Base-by-base conservation (phyloP, 2,797 vertebrate species). In the Nannoperca australis region DNA sequence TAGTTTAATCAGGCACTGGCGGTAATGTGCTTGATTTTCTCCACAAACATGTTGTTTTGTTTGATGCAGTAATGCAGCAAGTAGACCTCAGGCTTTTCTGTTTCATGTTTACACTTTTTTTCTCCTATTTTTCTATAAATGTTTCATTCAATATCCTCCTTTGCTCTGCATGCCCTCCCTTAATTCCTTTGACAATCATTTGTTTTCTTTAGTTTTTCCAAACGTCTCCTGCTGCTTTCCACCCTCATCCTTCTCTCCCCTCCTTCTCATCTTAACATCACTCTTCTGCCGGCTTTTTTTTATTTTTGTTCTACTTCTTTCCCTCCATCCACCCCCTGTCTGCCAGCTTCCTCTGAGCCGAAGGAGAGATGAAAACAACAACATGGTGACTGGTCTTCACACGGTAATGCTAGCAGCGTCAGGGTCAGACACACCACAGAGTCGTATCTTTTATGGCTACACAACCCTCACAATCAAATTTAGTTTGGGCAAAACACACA, bases 131-230 rank as follows among this genome's bases (percentile, higher is more conserved):
- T 86, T 85, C 68, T 59, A 36, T 67, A 68, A 84, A 79, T 73
- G 68, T 80, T 80, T 86, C 86, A 82, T 85, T 88, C 85, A 76
- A 42, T 73, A 73, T 74, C 58, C 59, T 79, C 67, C 71, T 51
- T 73, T 62, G 54, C 70, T 83, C 68, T 69, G 45, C 80, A 69
- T 79, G 79, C 71, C 70, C 78, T 71, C 61, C 40, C 66, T 56
- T 65, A 70, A 88, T 83, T 90, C 78, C 87, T 89, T 56, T 76
- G 86, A 87, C 67, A 24, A 86, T 90, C 72, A 55, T 78, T 88
- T 89, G 86, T 88, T 90, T 90, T 85, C 73, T 62, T 73, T 67
- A 13, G 9, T 50, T 85, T 75, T 59, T 67, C 76, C 51, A 83
- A 84, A 86, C 82, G 81, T 79, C 34, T 69, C 82, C 62, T 44